A percentile compares a stretch with the other conserved stretches of the same genome.
phyloP scores from a whole-genome alignment of 1,140 invertebrate species.

The Saxidomus purpurata region DNA sequence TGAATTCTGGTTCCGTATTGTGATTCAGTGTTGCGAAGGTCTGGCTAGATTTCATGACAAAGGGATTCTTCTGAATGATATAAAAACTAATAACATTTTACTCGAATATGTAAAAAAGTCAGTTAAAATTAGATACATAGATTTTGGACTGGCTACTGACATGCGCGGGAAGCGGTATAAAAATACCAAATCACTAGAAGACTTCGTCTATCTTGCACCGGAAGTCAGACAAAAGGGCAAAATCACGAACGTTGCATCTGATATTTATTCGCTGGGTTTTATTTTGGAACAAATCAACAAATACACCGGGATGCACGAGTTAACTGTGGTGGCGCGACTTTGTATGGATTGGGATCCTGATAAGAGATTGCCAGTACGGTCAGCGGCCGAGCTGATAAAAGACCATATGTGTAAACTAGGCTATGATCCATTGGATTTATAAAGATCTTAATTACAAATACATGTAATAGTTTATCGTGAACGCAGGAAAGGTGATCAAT shows the following conservation, averaged over 20 bases:
- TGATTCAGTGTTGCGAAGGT: constrained; percentile 56
- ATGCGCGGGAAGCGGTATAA: constrained; percentile 61
- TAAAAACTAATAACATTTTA: constrained; percentile 63
- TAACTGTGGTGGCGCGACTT: constrained; percentile 15
- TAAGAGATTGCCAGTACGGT: constrained; percentile 30
- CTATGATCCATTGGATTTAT: neutral
- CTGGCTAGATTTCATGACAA: constrained; percentile 56
- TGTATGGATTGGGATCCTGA: constrained; percentile 57
- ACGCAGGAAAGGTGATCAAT: too few relatives aligned
- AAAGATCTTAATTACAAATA: too few relatives aligned
- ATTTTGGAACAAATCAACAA: constrained; percentile 50
- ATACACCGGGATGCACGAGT: constrained; percentile 12
- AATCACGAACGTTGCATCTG: constrained; percentile 45
- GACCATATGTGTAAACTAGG: constrained; percentile 32
- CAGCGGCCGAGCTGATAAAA: neutral
- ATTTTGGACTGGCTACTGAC: constrained; percentile 62
- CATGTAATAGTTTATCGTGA: too few relatives aligned
- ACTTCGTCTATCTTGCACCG: constrained; percentile 66
- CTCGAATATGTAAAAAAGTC: neutral
- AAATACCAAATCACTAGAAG: constrained; percentile 53
- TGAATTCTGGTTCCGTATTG: constrained; percentile 46
- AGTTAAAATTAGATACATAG: constrained; percentile 53
- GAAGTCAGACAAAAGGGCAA: constrained; percentile 54
- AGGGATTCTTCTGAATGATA: constrained; percentile 64
- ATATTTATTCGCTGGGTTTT: constrained; percentile 63